Conservation (phyloP, 2,797 vertebrate species). For the Choloepus didactylus region DNA sequence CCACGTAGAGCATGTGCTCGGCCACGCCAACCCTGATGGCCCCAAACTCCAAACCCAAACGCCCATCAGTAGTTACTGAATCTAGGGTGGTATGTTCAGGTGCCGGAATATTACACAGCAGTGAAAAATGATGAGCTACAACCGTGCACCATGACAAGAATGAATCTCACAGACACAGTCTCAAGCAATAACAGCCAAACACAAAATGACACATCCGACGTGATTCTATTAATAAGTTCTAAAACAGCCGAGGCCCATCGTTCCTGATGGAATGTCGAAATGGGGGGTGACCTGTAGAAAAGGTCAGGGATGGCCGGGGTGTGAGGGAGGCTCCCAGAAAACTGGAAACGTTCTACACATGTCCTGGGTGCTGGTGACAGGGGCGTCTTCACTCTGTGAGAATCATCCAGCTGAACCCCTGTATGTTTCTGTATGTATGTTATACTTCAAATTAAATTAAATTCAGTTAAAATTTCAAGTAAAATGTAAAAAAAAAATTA, state of each 20-base stretch:
- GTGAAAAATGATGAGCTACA: accelerated
- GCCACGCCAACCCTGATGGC: accelerated
- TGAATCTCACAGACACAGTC: accelerated
- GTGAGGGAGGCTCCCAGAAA: neutral
- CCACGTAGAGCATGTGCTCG: accelerated
- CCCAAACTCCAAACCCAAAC: accelerated
- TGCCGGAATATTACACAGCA: neutral
- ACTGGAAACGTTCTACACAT: accelerated
- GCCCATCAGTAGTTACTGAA: accelerated
- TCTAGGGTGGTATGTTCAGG: too few relatives aligned
- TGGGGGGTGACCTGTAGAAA: too few relatives aligned
- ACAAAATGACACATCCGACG: accelerated
- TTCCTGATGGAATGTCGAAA: neutral
- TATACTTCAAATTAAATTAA: too few relatives aligned
- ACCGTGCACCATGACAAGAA: accelerated
- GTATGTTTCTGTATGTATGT: accelerated
- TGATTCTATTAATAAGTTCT: accelerated
- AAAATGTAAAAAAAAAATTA: too few relatives aligned
- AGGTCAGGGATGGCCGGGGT: neutral
- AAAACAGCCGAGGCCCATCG: accelerated
- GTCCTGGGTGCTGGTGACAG: accelerated
- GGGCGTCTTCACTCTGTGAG: accelerated
- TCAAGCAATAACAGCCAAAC: accelerated
- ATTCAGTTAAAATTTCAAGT: too few relatives aligned
- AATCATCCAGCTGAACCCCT: accelerated